Evolutionary conservation across 1,140 invertebrate genomes (phyloP).

Genomic region (Halesus radiatus): DNA sequence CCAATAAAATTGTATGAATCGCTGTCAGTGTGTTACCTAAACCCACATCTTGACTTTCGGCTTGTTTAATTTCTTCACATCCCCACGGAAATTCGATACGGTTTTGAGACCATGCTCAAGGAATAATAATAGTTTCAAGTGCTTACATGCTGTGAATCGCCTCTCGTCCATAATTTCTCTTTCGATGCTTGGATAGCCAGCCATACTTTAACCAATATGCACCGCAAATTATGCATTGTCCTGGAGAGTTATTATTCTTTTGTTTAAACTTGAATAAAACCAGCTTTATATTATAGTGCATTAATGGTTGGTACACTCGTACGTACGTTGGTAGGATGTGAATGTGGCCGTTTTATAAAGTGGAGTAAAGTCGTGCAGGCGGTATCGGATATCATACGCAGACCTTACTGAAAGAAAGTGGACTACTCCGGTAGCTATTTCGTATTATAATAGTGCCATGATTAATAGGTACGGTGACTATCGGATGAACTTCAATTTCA

Average conservation of each 20-base stretch:
- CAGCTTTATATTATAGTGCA: not conserved
- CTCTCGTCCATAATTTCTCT: not conserved
- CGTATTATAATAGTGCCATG: not conserved
- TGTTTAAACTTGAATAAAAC: not conserved
- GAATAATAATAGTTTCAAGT: too few relatives aligned
- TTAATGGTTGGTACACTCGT: not conserved
- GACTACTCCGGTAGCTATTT: not conserved
- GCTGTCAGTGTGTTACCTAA: too few relatives aligned
- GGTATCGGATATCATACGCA: conserved; percentile 19
- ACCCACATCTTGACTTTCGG: not conserved
- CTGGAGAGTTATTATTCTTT: not conserved
- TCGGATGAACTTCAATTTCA: too few relatives aligned
- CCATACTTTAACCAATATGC: not conserved
- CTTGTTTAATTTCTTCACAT: too few relatives aligned
- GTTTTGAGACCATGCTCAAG: too few relatives aligned
- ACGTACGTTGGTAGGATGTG: too few relatives aligned
- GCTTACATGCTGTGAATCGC: not conserved
- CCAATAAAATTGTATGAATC: too few relatives aligned
- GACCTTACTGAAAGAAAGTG: not conserved
- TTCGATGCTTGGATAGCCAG: not conserved
- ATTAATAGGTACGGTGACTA: conserved; percentile 3
- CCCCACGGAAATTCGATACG: too few relatives aligned
- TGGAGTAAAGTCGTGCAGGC: conserved; percentile 24
- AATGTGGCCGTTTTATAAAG: not conserved
- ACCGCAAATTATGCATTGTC: not conserved